Conservation (phyloP, 2,113 vertebrate genomes). For the Chrysochloris asiatica region DNA sequence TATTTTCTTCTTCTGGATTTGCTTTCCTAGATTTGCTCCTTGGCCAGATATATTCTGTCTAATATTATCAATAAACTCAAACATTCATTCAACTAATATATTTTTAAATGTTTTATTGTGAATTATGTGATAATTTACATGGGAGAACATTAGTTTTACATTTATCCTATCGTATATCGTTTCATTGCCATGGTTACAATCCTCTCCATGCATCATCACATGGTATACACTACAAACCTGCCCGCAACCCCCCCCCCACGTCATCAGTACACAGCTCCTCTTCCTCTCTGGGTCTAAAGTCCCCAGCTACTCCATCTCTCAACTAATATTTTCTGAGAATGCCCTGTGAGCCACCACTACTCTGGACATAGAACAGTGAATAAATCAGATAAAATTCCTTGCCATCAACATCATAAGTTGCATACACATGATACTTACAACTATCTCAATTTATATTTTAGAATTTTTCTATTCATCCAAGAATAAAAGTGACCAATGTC, state of each 20-base stretch:
- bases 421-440: not conserved
- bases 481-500: not conserved
- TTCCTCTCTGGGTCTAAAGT: too few relatives aligned
- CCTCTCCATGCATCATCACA: too few relatives aligned
- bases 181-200: too few relatives aligned
- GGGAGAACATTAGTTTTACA: too few relatives aligned
- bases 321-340: slow-evolving; percentile 16
- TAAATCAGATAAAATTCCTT: not conserved
- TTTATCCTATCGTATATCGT: too few relatives aligned
- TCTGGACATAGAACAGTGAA: not conserved
- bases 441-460: not conserved
- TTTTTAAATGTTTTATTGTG: too few relatives aligned
- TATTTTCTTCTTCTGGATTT: not conserved
- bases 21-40: not conserved
- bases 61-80: not conserved
- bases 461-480: not conserved
- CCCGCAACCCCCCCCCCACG: too few relatives aligned
- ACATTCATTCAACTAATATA: not conserved
- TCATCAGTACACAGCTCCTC: too few relatives aligned
- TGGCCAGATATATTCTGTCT: not conserved
- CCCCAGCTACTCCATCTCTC: too few relatives aligned
- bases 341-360: not conserved
- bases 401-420: slow-evolving; percentile 21
- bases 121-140: too few relatives aligned
- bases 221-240: too few relatives aligned